These are phyloP conservation scores for Tragelaphus strepsiceros DNA, from an alignment of 2,113 vertebrate species.

Conservation along the genomic window DNA sequence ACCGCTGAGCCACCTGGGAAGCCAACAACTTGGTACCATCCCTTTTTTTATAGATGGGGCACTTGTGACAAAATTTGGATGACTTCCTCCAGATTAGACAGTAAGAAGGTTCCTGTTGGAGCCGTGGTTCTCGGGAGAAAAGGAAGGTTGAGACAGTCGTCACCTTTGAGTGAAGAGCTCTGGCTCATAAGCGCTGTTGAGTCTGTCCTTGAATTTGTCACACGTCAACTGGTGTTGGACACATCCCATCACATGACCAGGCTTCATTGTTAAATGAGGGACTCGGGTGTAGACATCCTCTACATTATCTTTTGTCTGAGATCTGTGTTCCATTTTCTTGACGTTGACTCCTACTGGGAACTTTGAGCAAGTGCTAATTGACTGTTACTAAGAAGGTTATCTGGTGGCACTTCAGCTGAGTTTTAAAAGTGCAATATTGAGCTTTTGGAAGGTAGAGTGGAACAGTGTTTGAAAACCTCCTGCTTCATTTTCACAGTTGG, in stretches of 20 bases:
- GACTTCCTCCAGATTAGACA: not conserved
- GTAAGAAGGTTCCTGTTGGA: not conserved
- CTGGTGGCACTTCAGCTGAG: not conserved
- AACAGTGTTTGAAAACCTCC: not conserved
- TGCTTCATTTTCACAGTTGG: not conserved
- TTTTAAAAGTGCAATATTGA: not conserved
- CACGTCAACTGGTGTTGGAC: not conserved
- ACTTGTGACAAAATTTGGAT: not conserved
- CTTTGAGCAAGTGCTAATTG: not conserved
- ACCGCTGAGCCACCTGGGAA: not conserved
- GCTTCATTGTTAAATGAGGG: not conserved
- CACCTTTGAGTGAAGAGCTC: not conserved
- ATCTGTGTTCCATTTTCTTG: not conserved
- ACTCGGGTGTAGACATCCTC: not conserved
- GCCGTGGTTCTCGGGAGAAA: not conserved
- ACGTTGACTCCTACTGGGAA: not conserved
- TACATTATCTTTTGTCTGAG: not conserved
- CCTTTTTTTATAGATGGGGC: not conserved
- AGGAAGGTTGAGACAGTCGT: not conserved
- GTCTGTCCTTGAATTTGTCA: not conserved
- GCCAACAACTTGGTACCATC: not conserved
- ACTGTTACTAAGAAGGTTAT: conserved; percentile 40
- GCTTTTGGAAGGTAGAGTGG: not conserved
- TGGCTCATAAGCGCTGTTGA: not conserved
- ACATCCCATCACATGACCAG: not conserved